These are phyloP conservation scores for Nyctibius grandis DNA, from an alignment of 2,797 vertebrate species.

Conservation along the genomic window DNA sequence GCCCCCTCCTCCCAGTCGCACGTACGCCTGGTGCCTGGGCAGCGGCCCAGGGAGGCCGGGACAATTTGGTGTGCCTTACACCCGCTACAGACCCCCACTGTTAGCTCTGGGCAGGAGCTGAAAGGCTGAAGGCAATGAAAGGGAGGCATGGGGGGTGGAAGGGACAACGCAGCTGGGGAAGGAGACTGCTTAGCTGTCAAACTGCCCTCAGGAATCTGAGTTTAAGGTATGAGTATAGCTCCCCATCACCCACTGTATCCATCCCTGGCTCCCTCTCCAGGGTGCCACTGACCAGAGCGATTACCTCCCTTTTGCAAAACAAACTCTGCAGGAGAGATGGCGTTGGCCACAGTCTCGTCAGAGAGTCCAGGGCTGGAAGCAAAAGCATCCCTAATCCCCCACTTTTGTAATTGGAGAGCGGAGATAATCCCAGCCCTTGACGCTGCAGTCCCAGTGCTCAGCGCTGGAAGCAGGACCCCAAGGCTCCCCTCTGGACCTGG, in stretches of 20 bases:
- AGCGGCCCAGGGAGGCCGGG: neutral
- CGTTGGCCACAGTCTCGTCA: neutral
- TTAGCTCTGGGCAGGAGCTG: neutral
- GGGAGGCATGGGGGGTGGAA: neutral
- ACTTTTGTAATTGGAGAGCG: neutral
- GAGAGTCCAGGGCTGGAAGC: neutral
- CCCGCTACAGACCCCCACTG: neutral
- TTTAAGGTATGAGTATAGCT: neutral
- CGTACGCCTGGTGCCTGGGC: neutral
- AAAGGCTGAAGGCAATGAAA: neutral
- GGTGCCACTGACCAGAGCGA: accelerated
- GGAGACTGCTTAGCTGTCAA: neutral
- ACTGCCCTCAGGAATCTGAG: neutral
- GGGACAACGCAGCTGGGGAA: neutral
- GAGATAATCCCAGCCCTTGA: neutral
- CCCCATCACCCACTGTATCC: neutral
- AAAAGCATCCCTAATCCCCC: neutral
- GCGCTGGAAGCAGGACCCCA: neutral
- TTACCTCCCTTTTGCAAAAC: neutral
- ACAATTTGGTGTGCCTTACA: neutral
- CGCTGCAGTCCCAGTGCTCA: neutral
- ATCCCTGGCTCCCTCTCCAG: neutral
- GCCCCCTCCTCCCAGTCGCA: neutral
- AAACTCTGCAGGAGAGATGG: neutral
- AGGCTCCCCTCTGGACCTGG: neutral